Percentiles rank a stretch among this genome's conserved stretches.
phyloP scores from a whole-genome alignment of 2,888 invertebrate species.

The Amphipoea lucens region DNA sequence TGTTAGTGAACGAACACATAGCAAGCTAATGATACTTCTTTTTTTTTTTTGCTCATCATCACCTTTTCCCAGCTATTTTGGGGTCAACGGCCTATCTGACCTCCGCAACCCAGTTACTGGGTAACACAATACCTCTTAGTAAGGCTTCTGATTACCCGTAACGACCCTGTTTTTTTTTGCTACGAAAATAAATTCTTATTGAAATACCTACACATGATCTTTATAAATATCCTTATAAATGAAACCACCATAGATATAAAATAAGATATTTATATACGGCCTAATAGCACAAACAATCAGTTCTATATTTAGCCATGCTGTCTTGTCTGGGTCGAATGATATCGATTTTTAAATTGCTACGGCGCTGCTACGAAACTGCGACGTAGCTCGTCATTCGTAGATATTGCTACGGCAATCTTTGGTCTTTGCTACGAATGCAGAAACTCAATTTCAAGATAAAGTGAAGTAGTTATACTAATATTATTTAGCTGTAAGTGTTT shows the following conservation, averaged over 20 bases:
- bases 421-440: slow-evolving; percentile 50
- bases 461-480: not conserved
- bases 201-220: not conserved
- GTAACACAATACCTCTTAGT: not conserved
- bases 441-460: not conserved
- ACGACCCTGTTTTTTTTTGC: not conserved
- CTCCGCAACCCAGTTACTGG: not conserved
- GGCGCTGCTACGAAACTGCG: slow-evolving; percentile 65
- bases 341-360: slow-evolving; percentile 68
- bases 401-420: slow-evolving; percentile 58
- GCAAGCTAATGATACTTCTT: not conserved
- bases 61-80: not conserved
- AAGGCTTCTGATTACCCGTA: not conserved
- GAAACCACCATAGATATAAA: slow-evolving; percentile 31
- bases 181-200: not conserved
- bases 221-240: not conserved
- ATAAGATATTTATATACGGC: slow-evolving; percentile 45
- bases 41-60: not conserved
- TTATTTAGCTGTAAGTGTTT: not conserved
- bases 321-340: slow-evolving; percentile 43
- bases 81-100: not conserved
- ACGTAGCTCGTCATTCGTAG: slow-evolving; percentile 58
- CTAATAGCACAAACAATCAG: slow-evolving; percentile 56
- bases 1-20: too few relatives aligned
- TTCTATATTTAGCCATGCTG: slow-evolving; percentile 65